Evolutionary conservation across 1,140 invertebrate species (phyloP).

Genomic region (Vollenhovia emeryi): DNA sequence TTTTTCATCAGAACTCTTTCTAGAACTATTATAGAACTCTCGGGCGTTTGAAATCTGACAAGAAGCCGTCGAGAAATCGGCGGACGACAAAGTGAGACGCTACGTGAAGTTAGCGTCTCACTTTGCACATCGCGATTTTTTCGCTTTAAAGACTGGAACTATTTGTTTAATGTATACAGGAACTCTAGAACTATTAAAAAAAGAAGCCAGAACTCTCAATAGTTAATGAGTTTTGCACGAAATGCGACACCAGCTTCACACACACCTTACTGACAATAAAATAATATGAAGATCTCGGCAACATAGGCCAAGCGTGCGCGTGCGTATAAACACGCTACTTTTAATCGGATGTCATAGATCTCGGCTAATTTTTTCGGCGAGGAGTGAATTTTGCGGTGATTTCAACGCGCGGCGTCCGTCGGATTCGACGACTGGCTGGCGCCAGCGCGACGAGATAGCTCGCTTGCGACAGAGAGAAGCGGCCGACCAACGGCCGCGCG

Average conservation of each 20-base stretch:
- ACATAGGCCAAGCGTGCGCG: background rate
- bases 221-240: no score
- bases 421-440: constrained; percentile 68
- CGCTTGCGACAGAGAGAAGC: constrained; percentile 21
- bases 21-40: no score
- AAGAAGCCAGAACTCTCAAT: no score
- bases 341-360: background rate
- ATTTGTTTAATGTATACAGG: no score
- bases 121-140: no score
- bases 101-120: no score
- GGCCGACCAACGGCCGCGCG: constrained; percentile 21
- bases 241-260: background rate
- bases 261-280: background rate
- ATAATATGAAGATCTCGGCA: background rate
- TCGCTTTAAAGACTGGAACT: no score
- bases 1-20: no score
- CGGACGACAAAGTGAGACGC: no score
- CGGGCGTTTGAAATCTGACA: no score
- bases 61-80: no score
- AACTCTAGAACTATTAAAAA: no score
- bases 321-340: background rate
- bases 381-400: constrained; percentile 69
- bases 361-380: constrained; percentile 11
- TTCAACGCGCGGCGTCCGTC: constrained; percentile 82
- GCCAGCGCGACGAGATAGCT: constrained; percentile 47